Conservation (phyloP, 2,888 invertebrate genomes). For the Deroplatys truncata region DNA sequence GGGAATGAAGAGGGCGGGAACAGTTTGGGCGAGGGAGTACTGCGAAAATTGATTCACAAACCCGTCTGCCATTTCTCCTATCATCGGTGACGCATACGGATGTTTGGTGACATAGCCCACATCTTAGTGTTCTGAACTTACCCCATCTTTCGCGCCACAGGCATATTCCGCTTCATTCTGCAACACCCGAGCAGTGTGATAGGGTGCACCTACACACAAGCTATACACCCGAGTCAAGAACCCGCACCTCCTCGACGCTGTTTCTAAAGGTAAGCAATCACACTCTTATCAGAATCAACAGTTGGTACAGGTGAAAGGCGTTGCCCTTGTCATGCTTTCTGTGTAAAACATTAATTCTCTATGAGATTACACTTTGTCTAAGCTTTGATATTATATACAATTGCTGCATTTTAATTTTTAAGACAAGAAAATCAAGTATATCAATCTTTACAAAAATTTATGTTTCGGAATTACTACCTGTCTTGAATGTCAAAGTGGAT, state of each 20-base stretch:
- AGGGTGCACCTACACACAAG: not conserved
- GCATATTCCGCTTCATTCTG: too few species aligned
- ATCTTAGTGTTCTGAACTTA: not conserved
- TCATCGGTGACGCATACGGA: not conserved
- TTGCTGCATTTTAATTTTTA: too few species aligned
- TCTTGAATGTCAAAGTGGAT: too few species aligned
- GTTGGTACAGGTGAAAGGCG: too few species aligned
- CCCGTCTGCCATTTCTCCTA: not conserved
- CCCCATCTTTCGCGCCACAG: not conserved
- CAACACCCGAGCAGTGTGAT: not conserved
- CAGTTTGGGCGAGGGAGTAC: not conserved
- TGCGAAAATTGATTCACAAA: conserved; percentile 17
- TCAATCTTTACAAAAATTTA: too few species aligned
- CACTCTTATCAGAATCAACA: too few species aligned
- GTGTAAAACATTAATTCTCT: too few species aligned
- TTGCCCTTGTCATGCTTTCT: too few species aligned
- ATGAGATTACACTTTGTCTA: too few species aligned
- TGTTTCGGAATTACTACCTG: too few species aligned
- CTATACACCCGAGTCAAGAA: not conserved
- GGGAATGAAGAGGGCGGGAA: not conserved
- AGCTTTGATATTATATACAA: too few species aligned
- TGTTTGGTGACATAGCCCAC: not conserved
- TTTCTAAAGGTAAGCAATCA: not conserved
- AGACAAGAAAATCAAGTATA: too few species aligned
- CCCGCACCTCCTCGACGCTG: not conserved